Evolutionary conservation across 2,113 vertebrate species (phyloP).

Genomic region (Pogona vitticeps): DNA sequence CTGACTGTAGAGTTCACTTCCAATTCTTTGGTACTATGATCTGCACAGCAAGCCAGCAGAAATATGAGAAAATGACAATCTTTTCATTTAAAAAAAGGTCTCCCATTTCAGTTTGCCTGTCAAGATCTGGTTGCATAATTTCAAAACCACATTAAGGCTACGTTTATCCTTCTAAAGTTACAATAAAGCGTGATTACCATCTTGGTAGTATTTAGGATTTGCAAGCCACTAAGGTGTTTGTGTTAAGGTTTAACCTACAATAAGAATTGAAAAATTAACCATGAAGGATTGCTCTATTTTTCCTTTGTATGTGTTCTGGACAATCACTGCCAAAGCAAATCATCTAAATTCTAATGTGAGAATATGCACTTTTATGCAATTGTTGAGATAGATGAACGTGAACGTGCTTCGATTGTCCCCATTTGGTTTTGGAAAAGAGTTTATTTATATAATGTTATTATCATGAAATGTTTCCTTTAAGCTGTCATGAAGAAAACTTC

Average conservation of each 20-base stretch:
- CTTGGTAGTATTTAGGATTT: conserved; percentile 8
- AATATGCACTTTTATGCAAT: not conserved
- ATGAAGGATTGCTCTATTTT: not conserved
- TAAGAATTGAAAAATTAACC: not conserved
- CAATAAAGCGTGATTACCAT: not conserved
- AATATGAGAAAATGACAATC: conserved; percentile 3
- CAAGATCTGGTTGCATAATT: conserved; percentile 7
- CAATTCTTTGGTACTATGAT: not conserved
- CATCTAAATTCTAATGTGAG: not conserved
- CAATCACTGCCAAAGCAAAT: not conserved
- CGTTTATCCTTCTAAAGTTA: conserved; percentile 16
- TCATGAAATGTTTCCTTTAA: not conserved
- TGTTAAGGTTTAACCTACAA: not conserved
- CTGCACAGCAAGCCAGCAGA: not conserved
- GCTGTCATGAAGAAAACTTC: not conserved
- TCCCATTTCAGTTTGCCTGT: not conserved
- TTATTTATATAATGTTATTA: not conserved
- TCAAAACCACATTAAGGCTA: not conserved
- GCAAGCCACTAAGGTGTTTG: not conserved
- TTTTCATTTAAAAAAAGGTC: conserved; percentile 8
- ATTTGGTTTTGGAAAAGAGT: not conserved
- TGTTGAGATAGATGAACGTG: not conserved
- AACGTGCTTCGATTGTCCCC: not conserved
- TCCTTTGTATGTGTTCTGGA: not conserved
- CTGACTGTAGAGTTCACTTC: not conserved